These are phyloP conservation scores for Cryptoprocta ferox DNA, from an alignment of 2,797 vertebrate species.

Conservation along the genomic window DNA sequence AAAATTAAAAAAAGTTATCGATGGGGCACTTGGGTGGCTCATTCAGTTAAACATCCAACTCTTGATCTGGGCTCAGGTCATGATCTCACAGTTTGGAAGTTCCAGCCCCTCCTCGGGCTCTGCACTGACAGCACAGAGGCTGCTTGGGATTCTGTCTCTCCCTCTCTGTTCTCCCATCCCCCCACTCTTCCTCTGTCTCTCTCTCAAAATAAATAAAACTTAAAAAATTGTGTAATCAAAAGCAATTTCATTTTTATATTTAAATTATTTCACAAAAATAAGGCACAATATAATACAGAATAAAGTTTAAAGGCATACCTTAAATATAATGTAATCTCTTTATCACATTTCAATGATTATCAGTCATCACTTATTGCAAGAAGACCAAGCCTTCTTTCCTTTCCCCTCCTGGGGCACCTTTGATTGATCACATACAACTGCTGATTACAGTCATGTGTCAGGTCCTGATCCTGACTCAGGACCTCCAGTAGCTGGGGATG, in stretches of 20 bases:
- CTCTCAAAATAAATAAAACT: too few species aligned
- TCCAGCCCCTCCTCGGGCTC: too few species aligned
- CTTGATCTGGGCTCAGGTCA: too few species aligned
- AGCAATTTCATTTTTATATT: conserved; percentile 48
- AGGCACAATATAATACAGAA: background rate
- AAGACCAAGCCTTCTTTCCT: background rate
- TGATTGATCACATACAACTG: background rate
- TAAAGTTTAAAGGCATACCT: conserved; percentile 5
- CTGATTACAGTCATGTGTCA: background rate
- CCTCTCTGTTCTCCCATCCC: accelerated
- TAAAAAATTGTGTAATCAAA: background rate
- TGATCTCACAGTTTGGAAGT: too few species aligned
- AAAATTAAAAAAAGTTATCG: background rate
- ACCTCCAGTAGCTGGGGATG: background rate
- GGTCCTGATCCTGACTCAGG: background rate
- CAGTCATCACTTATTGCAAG: background rate
- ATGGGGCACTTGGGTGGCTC: too few species aligned
- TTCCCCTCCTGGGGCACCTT: background rate
- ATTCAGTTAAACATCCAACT: too few species aligned
- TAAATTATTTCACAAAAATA: background rate
- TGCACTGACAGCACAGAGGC: too few species aligned
- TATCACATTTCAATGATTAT: background rate
- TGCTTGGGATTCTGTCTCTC: too few species aligned
- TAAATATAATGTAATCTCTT: background rate
- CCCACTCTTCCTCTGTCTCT: too few species aligned